Evolutionary conservation across 2,113 vertebrate genomes (phyloP), one percentile per base, ranked within the genome.

Genomic region (Saccopteryx leptura): DNA sequence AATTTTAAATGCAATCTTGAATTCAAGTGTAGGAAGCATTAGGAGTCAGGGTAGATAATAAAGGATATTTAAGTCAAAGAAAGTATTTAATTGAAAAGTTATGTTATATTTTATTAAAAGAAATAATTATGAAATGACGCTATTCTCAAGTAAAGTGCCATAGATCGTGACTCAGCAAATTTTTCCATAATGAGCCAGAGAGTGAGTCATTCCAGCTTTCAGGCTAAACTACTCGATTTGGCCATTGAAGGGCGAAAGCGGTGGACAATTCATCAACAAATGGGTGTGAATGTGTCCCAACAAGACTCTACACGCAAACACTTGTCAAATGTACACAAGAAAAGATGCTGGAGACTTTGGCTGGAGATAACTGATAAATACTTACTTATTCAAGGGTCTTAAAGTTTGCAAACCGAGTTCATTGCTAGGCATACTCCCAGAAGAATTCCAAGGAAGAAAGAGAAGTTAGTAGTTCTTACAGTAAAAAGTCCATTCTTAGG

Each of bases 241-340:
- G 17, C 13, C 11, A 56, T 17, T 18, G 5, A n/a, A n/a, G 56
- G 23, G 26, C 14, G 17, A 13, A 39, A 19, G 15, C 56, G 28
- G 18, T 4, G 24, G 56, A 9, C 10, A 24, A 26, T 28, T 19
- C 15, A 86, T 86, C 79, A 50, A 7, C 4, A 8, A 10, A 50
- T 7, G 10, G 0, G 3, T 1, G 1, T 54, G 4, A 14, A 6
- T 76, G 6, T 50, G 12, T 68, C 60, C 24, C 46, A 21, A 13
- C 46, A 88, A 50, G 13, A 54, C 9, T 75, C 33, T 28, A 56
- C 54, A 46, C 50, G 74, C 0, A 15, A 14, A 21, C 39, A 52
- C 28, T 68, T 31, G 65, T 68, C 65, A n/a, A 63, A n/a, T n/a
- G 15, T n/a, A 68, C 65, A 15, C 14, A 31, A 68, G n/a, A 68